Conservation (phyloP, 2,888 invertebrate species). For the Himalopsyche tibetana region DNA sequence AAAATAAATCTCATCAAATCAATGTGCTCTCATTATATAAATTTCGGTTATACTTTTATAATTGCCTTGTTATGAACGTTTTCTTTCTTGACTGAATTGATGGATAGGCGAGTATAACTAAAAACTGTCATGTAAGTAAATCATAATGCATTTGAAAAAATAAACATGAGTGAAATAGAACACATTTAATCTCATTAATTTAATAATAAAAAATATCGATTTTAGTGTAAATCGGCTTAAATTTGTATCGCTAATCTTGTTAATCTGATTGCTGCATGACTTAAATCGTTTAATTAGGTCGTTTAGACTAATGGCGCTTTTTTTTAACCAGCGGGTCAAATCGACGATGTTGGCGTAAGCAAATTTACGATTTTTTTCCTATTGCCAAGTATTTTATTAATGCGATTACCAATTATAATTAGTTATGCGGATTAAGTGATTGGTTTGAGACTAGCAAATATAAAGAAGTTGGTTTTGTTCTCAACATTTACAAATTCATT, state of each 20-base stretch:
- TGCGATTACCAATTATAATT: background rate
- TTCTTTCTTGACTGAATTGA: background rate
- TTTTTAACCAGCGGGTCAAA: background rate
- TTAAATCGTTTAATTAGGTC: background rate
- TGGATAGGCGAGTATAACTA: background rate
- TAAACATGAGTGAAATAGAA: no score
- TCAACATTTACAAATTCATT: no score
- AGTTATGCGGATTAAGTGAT: background rate
- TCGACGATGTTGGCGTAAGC: conserved; percentile 12
- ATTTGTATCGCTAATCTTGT: no score
- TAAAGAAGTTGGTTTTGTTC: no score
- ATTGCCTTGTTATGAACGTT: background rate
- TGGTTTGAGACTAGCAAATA: no score
- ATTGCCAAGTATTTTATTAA: background rate
- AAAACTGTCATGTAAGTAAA: no score
- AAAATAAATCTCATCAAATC: background rate
- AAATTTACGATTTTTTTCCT: background rate
- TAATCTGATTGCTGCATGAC: background rate
- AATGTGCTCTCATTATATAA: background rate
- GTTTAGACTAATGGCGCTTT: background rate
- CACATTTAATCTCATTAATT: no score
- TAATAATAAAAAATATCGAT: no score
- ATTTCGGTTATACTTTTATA: background rate
- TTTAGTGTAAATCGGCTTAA: no score
- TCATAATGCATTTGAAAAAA: no score